Evolutionary conservation across 2,113 vertebrate species (phyloP).

Genomic region (Menura novaehollandiae): DNA sequence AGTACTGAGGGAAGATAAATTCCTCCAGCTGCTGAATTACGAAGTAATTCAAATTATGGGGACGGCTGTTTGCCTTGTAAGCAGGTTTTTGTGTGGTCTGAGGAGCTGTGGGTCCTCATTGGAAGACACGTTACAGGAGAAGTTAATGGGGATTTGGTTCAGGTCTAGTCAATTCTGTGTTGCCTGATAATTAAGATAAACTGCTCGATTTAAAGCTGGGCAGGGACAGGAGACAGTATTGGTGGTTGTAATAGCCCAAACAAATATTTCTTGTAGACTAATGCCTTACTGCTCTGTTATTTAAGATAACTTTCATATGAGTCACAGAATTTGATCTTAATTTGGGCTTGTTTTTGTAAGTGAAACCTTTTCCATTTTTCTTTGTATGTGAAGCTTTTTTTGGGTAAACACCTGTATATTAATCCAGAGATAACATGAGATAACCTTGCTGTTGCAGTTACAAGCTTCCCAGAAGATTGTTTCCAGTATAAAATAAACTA

Average conservation of each 20-base stretch:
- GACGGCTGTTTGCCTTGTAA: neutral
- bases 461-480: neutral
- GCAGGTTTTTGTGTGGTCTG: neutral
- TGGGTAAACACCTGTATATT: neutral
- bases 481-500: neutral
- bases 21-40: conserved; percentile 22
- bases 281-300: neutral
- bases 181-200: conserved; percentile 64
- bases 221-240: neutral
- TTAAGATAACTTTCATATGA: neutral
- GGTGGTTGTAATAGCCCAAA: conserved; percentile 26
- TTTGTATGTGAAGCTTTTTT: neutral
- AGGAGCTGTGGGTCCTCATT: neutral
- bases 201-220: conserved; percentile 37
- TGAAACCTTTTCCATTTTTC: neutral
- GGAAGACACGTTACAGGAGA: neutral
- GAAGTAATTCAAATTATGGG: neutral
- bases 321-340: neutral
- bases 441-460: neutral
- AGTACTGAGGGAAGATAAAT: neutral
- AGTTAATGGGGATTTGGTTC: conserved; percentile 53
- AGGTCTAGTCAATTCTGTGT: neutral
- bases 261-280: conserved; percentile 56
- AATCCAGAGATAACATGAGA: neutral
- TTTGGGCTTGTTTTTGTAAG: neutral